Conservation (phyloP, 2,797 vertebrate species). For the Enteromius radiatus region DNA sequence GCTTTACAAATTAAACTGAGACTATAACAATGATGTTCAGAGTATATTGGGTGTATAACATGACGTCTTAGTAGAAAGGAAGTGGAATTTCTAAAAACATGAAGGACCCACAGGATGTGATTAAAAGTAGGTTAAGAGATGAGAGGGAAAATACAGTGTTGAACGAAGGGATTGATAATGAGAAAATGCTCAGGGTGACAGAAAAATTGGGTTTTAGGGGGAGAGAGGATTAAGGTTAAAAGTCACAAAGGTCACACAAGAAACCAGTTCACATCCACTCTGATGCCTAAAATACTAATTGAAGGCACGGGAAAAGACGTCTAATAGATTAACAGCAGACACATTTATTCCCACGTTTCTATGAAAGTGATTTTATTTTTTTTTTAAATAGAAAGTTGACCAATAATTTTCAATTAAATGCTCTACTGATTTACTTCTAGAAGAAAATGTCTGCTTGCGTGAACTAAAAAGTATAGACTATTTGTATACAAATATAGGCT, state of each 20-base stretch:
- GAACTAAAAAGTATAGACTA: neutral
- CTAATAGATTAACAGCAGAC: conserved; percentile 24
- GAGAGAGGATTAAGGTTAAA: conserved; percentile 76
- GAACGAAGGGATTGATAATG: conserved; percentile 4
- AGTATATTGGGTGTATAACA: neutral
- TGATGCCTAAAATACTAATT: conserved; percentile 63
- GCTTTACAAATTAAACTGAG: conserved; percentile 65
- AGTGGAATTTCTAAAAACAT: conserved; percentile 11
- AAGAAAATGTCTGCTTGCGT: neutral
- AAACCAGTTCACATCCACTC: conserved; percentile 67
- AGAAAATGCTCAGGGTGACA: conserved; percentile 64
- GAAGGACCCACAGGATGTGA: conserved; percentile 6
- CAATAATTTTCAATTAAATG: neutral
- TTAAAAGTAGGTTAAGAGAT: conserved; percentile 21
- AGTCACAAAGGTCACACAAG: conserved; percentile 72
- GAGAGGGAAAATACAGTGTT: neutral
- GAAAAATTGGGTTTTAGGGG: conserved; percentile 73
- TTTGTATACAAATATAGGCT: neutral
- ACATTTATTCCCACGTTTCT: conserved; percentile 7
- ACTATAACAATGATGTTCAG: conserved; percentile 10
- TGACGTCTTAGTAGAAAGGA: conserved; percentile 3
- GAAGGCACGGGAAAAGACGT: conserved; percentile 14
- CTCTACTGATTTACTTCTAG: neutral
- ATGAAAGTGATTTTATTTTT: neutral
- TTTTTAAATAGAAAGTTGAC: neutral